These are phyloP conservation scores for Ariopsis seemanni DNA, from an alignment of 2,113 vertebrate genomes.

Conservation along the genomic window DNA sequence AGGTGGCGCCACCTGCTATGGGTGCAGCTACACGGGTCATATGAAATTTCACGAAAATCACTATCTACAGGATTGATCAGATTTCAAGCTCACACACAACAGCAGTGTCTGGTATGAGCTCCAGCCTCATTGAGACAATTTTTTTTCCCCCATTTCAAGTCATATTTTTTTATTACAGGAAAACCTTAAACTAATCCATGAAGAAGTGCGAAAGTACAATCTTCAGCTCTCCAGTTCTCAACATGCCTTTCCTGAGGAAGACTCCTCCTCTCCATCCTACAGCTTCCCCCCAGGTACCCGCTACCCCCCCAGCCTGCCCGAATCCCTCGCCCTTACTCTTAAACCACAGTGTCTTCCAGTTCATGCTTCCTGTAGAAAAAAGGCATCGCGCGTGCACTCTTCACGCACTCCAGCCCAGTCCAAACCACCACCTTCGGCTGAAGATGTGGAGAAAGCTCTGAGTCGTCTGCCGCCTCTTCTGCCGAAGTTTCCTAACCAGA, in stretches of 20 bases:
- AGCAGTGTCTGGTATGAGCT: no score
- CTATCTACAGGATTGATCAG: no score
- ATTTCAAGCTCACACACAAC: no score
- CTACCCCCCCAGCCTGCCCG: conserved; percentile 79
- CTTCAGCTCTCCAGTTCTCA: background rate
- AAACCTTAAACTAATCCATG: conserved; percentile 80
- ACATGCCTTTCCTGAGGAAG: background rate
- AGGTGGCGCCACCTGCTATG: no score
- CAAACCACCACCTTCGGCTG: background rate
- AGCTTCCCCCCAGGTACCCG: conserved; percentile 55
- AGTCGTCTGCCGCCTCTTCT: conserved; percentile 39
- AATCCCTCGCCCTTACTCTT: conserved; percentile 70
- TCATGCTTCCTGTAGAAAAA: conserved; percentile 57
- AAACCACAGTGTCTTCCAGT: conserved; percentile 47
- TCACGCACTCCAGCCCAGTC: conserved; percentile 59
- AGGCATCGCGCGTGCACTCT: background rate
- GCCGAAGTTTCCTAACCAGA: conserved; percentile 8
- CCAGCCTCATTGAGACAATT: background rate
- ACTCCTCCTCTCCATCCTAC: conserved; percentile 13
- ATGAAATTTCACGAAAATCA: no score
- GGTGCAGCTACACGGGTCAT: no score
- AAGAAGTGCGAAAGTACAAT: conserved; percentile 59
- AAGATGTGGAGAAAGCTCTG: conserved; percentile 31
- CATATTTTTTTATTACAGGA: conserved; percentile 66
- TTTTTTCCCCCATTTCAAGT: background rate